Conservation (phyloP, 2,113 vertebrate genomes). For the Hydrochoerus hydrochaeris region DNA sequence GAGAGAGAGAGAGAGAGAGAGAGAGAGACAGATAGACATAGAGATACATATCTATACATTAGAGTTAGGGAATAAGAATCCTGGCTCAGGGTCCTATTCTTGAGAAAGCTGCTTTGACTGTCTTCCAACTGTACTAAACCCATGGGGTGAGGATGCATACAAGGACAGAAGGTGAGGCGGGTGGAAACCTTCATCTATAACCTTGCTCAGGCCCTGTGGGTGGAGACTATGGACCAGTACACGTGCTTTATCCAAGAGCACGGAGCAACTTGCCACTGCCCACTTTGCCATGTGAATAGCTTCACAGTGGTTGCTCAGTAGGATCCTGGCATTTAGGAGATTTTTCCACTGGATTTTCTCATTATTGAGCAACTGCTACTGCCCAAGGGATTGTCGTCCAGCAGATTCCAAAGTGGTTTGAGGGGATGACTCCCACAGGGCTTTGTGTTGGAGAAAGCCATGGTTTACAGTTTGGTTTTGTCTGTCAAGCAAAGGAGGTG, state of each 20-base stretch:
- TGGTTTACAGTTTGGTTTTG: conserved; percentile 12
- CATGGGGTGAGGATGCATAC: too few relatives aligned
- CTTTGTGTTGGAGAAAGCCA: background rate
- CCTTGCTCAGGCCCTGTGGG: background rate
- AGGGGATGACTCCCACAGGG: background rate
- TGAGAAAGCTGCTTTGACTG: background rate
- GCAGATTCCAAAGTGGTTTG: background rate
- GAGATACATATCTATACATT: background rate
- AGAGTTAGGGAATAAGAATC: background rate
- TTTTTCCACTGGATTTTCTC: background rate
- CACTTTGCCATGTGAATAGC: background rate
- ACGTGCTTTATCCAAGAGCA: background rate
- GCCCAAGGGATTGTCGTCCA: background rate
- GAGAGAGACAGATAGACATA: background rate
- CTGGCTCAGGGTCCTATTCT: background rate
- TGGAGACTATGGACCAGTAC: background rate
- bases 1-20: too few relatives aligned
- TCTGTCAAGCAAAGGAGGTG: background rate
- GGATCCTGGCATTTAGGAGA: background rate
- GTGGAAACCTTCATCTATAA: accelerated
- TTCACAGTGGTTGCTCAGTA: background rate
- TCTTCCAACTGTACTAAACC: background rate
- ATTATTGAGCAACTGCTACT: background rate
- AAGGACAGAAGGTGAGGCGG: background rate
- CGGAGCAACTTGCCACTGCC: accelerated